Evolutionary conservation across 1,140 invertebrate genomes (phyloP).

Genomic region (Propsilocerus akamusi): DNA sequence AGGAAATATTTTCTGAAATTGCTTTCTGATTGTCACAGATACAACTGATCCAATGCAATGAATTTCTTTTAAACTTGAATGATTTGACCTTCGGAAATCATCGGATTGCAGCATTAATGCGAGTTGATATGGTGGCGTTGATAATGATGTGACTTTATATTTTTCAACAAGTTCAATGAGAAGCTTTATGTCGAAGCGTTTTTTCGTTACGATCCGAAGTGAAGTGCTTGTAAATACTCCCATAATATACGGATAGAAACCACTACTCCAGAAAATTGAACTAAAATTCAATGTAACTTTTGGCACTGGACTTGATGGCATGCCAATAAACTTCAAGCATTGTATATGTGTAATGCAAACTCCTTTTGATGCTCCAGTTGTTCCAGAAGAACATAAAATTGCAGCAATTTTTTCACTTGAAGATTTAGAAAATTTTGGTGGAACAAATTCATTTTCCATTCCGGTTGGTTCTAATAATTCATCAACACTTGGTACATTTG

Average conservation of each 20-base stretch:
- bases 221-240: slow-evolving; percentile 10
- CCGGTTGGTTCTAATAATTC: background rate
- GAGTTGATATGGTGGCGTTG: background rate
- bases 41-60: background rate
- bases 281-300: slow-evolving; percentile 11
- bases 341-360: slow-evolving; percentile 20
- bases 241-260: slow-evolving; percentile 13
- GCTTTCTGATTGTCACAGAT: background rate
- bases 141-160: background rate
- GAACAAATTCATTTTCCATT: background rate
- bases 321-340: background rate
- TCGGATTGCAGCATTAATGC: background rate
- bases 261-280: slow-evolving; percentile 20
- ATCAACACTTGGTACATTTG: background rate
- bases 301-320: background rate
- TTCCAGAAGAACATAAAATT: slow-evolving; percentile 42
- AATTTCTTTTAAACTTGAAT: background rate
- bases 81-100: background rate
- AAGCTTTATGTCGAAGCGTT: slow-evolving; percentile 12
- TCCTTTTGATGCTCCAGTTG: slow-evolving; percentile 60
- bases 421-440: background rate
- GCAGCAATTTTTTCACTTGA: slow-evolving; percentile 2
- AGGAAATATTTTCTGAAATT: background rate
- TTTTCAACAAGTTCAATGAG: slow-evolving; percentile 17
- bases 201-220: slow-evolving; percentile 8